These are phyloP conservation scores for Synergus umbraculus DNA, from an alignment of 2,888 invertebrate species.

Conservation along the genomic window DNA sequence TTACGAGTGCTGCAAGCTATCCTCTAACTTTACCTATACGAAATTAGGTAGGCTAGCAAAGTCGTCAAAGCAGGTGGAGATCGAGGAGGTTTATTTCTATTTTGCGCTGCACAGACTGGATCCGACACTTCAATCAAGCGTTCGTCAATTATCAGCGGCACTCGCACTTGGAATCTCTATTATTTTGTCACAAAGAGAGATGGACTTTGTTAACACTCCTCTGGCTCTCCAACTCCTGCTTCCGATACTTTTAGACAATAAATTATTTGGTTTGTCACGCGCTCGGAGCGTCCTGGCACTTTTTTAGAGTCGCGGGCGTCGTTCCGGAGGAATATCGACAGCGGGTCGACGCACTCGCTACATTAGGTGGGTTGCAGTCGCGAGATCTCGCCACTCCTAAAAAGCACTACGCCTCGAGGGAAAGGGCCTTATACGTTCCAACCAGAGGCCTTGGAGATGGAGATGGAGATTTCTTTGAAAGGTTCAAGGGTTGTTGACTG, in stretches of 20 bases:
- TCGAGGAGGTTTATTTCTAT: neutral
- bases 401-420: conserved; percentile 77
- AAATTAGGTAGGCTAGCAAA: conserved; percentile 22
- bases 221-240: conserved; percentile 46
- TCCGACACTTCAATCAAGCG: conserved; percentile 49
- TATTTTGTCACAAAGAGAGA: conserved; percentile 13
- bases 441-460: conserved; percentile 85
- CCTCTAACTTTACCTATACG: conserved; percentile 19
- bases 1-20: conserved; percentile 40
- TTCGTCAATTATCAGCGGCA: conserved; percentile 43
- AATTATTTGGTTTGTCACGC: conserved; percentile 78
- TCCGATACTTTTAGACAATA: conserved; percentile 74
- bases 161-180: conserved; percentile 34
- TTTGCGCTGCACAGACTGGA: conserved; percentile 39
- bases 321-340: conserved; percentile 44
- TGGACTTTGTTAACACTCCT: conserved; percentile 2
- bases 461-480: conserved; percentile 91
- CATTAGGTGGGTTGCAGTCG: conserved; percentile 45
- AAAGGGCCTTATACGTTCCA: conserved; percentile 75
- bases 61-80: conserved; percentile 13
- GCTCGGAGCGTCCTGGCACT: conserved; percentile 77
- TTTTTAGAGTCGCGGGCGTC: conserved; percentile 53
- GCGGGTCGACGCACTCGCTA: conserved; percentile 38
- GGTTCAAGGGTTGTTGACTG: conserved; percentile 90
- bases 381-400: conserved; percentile 42